Evolutionary conservation across 2,888 invertebrate genomes (phyloP).

Genomic region (Carpatolechia fugitivella): DNA sequence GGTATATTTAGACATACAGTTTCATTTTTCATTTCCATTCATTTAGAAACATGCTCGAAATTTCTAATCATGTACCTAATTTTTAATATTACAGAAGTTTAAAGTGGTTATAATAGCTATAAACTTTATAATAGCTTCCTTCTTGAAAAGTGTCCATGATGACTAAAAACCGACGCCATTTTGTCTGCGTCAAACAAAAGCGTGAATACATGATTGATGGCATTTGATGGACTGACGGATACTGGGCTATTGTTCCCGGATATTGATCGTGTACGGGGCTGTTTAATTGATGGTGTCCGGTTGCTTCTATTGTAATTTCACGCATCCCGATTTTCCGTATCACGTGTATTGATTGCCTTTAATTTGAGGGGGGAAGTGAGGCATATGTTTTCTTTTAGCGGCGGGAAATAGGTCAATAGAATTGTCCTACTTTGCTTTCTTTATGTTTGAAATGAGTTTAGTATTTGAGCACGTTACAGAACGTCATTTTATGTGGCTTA

Average conservation of each 20-base stretch:
- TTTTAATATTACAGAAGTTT: too few species aligned
- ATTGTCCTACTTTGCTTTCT: neutral
- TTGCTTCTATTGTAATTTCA: neutral
- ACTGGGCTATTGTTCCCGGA: neutral
- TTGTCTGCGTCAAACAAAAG: neutral
- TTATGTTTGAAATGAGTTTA: too few species aligned
- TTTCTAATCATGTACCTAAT: too few species aligned
- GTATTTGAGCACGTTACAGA: neutral
- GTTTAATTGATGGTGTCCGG: conserved; percentile 1
- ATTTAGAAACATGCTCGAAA: too few species aligned
- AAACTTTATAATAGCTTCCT: too few species aligned
- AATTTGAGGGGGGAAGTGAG: neutral
- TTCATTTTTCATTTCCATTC: too few species aligned
- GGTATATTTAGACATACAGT: too few species aligned
- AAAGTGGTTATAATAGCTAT: too few species aligned
- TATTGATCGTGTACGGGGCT: neutral
- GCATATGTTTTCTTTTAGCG: neutral
- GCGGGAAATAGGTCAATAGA: neutral
- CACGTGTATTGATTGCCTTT: neutral
- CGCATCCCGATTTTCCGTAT: neutral
- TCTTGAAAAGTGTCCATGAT: too few species aligned
- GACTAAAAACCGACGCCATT: neutral
- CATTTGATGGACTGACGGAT: neutral
- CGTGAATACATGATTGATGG: neutral
- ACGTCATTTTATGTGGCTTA: too few species aligned